Evolutionary conservation across 2,113 vertebrate species (phyloP).

Genomic region (Thalassarche chlororhynchos): DNA sequence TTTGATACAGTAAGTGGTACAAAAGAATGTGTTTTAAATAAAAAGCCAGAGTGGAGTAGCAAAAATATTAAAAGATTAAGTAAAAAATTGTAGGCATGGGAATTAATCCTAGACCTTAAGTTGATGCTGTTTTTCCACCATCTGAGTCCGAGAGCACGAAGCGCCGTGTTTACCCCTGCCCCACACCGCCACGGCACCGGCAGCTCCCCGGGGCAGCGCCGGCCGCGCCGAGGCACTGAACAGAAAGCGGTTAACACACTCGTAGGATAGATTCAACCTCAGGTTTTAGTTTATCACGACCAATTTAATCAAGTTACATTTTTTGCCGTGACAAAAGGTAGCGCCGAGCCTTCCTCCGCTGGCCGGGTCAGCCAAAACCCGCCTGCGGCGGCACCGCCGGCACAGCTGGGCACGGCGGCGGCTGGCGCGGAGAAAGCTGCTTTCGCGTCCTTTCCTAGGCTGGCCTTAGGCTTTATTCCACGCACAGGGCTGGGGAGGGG

Average conservation of each 20-base stretch:
- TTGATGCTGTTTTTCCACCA: neutral
- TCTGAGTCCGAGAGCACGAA: neutral
- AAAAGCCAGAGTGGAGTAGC: constrained; percentile 68
- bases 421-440: neutral
- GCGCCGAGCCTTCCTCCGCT: neutral
- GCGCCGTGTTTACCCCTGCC: neutral
- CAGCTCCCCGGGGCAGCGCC: neutral
- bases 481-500: neutral
- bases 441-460: neutral
- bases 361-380: neutral
- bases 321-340: neutral
- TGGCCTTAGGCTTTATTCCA: neutral
- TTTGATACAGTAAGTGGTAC: constrained; percentile 66
- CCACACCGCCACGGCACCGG: accelerated
- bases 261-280: neutral
- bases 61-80: constrained; percentile 67
- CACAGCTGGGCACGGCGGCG: neutral
- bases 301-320: neutral
- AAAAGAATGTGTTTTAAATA: constrained; percentile 70
- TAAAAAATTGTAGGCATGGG: constrained; percentile 49
- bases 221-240: neutral
- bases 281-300: neutral
- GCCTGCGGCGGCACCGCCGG: neutral
- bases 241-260: neutral
- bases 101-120: constrained; percentile 3